These are phyloP conservation scores for Spinus pinus DNA, from an alignment of 2,797 vertebrate species.

Conservation along the genomic window DNA sequence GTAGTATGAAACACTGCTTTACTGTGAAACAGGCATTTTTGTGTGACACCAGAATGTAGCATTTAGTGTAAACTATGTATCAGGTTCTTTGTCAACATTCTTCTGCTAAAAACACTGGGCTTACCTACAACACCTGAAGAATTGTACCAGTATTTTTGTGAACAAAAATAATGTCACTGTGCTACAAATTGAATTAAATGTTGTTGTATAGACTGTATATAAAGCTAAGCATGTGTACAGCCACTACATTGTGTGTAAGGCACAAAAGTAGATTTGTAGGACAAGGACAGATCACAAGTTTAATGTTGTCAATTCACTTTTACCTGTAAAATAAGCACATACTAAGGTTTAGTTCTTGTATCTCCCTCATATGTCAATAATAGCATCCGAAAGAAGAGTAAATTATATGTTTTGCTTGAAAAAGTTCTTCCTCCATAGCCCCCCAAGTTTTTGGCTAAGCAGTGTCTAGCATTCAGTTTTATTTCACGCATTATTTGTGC, in stretches of 20 bases:
- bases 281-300: neutral
- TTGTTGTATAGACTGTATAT: neutral
- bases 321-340: neutral
- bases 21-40: neutral
- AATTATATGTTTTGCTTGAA: neutral
- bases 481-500: neutral
- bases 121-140: neutral
- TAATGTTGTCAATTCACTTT: neutral
- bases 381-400: neutral
- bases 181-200: neutral
- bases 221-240: neutral
- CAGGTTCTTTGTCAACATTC: neutral
- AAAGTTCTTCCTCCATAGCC: neutral
- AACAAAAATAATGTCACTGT: neutral
- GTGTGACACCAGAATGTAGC: neutral
- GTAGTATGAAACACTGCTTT: neutral
- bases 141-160: neutral
- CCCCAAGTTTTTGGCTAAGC: neutral
- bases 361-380: neutral
- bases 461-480: neutral
- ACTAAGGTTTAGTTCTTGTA: neutral
- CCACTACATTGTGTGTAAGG: neutral
- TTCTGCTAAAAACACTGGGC: neutral
- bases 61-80: neutral
- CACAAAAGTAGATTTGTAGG: neutral